Evolutionary conservation across 2,797 vertebrate genomes (phyloP).

Genomic region (Aldrovandia affinis): DNA sequence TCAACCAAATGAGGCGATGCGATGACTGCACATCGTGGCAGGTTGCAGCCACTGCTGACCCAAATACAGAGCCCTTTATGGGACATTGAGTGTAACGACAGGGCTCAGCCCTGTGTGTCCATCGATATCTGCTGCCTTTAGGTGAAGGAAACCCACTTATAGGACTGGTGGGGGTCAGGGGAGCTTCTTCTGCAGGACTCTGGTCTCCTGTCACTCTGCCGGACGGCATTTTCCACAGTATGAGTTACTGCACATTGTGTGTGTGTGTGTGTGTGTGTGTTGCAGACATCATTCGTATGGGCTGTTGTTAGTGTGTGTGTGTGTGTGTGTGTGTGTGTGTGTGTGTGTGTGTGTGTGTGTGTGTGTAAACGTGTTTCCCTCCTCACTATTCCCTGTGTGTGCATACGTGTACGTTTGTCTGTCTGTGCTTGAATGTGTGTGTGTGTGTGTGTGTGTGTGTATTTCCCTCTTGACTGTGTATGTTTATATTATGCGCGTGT

Average conservation of each 20-base stretch:
- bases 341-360: background rate
- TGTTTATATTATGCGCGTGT: no score
- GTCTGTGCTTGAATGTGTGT: background rate
- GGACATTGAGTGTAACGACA: constrained; percentile 17
- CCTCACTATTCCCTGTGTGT: background rate
- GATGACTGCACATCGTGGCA: constrained; percentile 37
- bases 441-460: background rate
- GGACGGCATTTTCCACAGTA: background rate
- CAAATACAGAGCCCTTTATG: background rate
- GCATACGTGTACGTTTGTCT: background rate
- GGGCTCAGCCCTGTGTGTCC: background rate
- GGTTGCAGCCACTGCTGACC: constrained; percentile 31
- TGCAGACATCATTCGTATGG: background rate
- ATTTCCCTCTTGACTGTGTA: background rate
- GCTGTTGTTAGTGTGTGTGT: background rate
- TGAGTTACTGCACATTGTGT: background rate
- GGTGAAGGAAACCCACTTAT: background rate
- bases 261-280: no score
- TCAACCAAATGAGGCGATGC: constrained; percentile 51
- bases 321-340: background rate
- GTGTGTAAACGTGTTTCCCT: background rate
- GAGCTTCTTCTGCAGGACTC: background rate
- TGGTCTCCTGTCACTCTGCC: background rate
- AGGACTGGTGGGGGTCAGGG: background rate
- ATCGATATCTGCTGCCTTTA: background rate